A percentile compares a stretch with the other conserved stretches of the same genome.
These are phyloP conservation scores for Blastobasis lacticolella DNA, from an alignment of 2,888 invertebrate species.

Conservation along the genomic window DNA sequence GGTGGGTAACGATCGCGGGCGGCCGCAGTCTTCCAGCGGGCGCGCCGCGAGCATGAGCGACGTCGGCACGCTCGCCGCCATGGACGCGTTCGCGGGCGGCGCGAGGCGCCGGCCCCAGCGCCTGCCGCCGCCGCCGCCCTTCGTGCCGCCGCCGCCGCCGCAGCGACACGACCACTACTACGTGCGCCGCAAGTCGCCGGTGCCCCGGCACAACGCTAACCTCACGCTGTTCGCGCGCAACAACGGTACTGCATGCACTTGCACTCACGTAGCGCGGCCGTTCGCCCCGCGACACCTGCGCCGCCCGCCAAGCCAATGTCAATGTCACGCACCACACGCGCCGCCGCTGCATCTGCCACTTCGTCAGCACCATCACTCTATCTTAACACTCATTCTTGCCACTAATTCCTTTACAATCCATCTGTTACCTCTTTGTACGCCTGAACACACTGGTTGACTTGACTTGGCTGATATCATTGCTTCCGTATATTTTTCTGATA, in stretches of 20 bases:
- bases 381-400: not conserved
- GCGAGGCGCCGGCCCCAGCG: conserved; percentile 64
- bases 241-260: conserved; percentile 46
- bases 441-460: not conserved
- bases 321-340: conserved; percentile 29
- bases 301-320: conserved; percentile 50
- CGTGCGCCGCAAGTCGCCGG: conserved; percentile 68
- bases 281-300: conserved; percentile 20
- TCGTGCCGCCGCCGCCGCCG: conserved; percentile 66
- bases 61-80: conserved; percentile 72
- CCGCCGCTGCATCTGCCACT: conserved; percentile 14
- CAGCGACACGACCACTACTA: conserved; percentile 67
- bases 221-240: conserved; percentile 65
- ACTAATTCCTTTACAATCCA: not conserved
- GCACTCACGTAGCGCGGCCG: conserved; percentile 16
- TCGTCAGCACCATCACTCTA: not conserved
- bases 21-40: conserved; percentile 66
- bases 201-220: conserved; percentile 56
- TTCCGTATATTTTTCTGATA: not conserved
- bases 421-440: not conserved
- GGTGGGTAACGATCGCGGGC: conserved; percentile 51
- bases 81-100: conserved; percentile 72
- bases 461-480: not conserved
- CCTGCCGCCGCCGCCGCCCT: conserved; percentile 66
- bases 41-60: conserved; percentile 72